phyloP scores from a whole-genome alignment of 2,888 invertebrate species.

The Parthenolecanium corni region DNA sequence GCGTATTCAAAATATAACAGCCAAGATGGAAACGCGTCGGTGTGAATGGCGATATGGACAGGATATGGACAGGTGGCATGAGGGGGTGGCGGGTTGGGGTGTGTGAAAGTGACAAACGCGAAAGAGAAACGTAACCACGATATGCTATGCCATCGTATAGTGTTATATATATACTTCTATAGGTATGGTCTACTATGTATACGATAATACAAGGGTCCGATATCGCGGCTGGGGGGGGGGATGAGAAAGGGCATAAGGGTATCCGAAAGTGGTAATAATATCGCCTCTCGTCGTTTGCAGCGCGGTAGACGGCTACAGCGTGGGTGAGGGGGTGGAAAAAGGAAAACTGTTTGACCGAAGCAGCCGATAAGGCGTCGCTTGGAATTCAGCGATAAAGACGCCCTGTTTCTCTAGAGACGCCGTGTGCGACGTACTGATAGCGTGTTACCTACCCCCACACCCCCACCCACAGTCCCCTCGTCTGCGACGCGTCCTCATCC shows the following conservation, averaged over 20 bases:
- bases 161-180: no score
- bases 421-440: conserved; percentile 28
- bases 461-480: no score
- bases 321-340: conserved; percentile 13
- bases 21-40: background rate
- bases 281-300: background rate
- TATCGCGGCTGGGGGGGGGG: conserved; percentile 1
- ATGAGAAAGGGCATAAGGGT: conserved; percentile 20
- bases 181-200: no score
- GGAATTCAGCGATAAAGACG: conserved; percentile 26
- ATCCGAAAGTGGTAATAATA: conserved; percentile 23
- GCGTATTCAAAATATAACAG: conserved; percentile 11
- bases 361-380: conserved; percentile 25
- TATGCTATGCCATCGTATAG: no score
- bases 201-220: no score
- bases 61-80: no score
- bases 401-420: conserved; percentile 27
- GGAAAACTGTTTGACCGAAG: conserved; percentile 27
- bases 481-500: no score
- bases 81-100: no score
- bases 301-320: background rate
- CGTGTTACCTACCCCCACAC: background rate
- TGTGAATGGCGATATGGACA: no score
- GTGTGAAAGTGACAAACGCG: no score
- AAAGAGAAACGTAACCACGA: no score